Base-by-base conservation (phyloP, 2,797 vertebrate species). In the Sibirionetta formosa region DNA sequence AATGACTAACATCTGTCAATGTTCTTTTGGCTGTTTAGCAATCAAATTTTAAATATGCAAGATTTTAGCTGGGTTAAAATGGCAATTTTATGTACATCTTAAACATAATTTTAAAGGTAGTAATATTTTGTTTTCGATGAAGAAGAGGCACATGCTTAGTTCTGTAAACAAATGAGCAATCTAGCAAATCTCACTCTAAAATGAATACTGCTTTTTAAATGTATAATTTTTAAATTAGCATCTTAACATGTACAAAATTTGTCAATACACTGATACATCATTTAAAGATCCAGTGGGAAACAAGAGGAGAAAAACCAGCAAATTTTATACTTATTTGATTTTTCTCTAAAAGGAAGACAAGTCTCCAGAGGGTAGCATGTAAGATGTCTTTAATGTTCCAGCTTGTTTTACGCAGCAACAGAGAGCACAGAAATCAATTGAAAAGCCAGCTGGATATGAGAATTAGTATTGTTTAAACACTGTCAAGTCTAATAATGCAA, bases 381-480 rank as follows among this genome's bases (percentile, higher is more conserved):
- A 93, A 86, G 70, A 76, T 57, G 79, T 20, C 80, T 88, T 90
- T 93, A 87, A 77, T 79, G 75, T 70, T 82, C 73, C 58, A 29
- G 40, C n/a, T 93, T 86, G 72, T 77, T 97, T 94, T 81, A 92
- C 50, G 36, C 53, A 82, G 86, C 51, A 95, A 64, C 11, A 94
- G 69, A 77, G 78, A 93, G 73, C 38, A 63, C 24, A 90, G 91
- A 91, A 92, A 94, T 91, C 76, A 96, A 88, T 6, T 87, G 81
- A 82, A 92, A 92, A 92, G 66, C 79, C 82, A 91, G 91, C 85
- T 92, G 93, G 89, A 66, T 61, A 78, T 76, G 42, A 95, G 93
- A 94, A 96, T 93, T 93, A 96, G 87, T 33, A 90, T 93, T 95
- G 93, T 94, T 96, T 87, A 95, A 97, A 94, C 46, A 92, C 58